Evolutionary conservation across 2,113 vertebrate species (phyloP), one percentile per base, ranked within the genome.

Genomic region (Macheiramphus alcinus): DNA sequence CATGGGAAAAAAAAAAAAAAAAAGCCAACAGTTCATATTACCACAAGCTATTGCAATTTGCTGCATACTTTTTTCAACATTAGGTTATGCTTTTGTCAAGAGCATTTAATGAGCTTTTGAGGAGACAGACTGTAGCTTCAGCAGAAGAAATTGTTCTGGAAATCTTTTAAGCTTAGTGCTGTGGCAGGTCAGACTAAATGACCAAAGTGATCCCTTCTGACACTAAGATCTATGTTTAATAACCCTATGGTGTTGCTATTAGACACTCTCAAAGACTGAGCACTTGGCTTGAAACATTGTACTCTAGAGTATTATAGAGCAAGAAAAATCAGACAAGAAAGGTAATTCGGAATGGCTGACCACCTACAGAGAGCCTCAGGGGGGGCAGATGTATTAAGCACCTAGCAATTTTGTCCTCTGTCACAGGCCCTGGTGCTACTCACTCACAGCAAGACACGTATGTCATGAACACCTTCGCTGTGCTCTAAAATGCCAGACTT

Each of bases 401-500:
- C 9, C 11, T 20, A 42, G 14, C 5, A 61, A 20, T 63, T 88
- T 79, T 75, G 7, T 76, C 22, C n/a, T 63, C 25, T 74, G 32
- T 73, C 63, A 66, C 58, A 34, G 6, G 16, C 8, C 5, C 53
- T 75, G 22, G 22, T 48, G 6, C 8, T 52, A n/a, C 17, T 58
- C 18, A 45, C 70, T 83, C 58, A 73, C 42, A 70, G 45, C 25
- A 70, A 80, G 50, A 14, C 5, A 65, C 5, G 9, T 16, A 27
- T 16, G 17, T 48, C 70, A 43, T 27, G 23, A 90, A 4, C 18
- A 61, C 20, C 31, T 72, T 59, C 0, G 0, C 7, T 0, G 0
- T 47, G 40, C 8, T 38, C 19, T 55, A 72, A 90, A 66, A 62
- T 32, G 27, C 29, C 36, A 55, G 18, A 55, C 13, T 55, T 70